These are phyloP conservation scores for Archips xylosteana DNA, from an alignment of 2,888 invertebrate genomes.

Conservation along the genomic window DNA sequence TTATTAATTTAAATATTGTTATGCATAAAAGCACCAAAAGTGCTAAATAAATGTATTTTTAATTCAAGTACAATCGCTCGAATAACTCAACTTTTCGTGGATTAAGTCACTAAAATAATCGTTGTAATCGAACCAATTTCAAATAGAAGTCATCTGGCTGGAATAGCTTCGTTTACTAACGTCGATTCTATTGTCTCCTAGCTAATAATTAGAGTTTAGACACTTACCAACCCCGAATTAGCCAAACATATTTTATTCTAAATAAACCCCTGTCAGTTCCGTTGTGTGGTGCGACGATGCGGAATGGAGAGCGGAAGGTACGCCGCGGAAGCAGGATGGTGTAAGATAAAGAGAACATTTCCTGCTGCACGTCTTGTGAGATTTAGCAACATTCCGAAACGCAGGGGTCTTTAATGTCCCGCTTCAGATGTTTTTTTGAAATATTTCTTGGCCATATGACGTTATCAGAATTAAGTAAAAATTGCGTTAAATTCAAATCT, in stretches of 20 bases:
- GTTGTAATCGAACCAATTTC: background rate
- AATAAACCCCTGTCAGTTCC: constrained; percentile 77
- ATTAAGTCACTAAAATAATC: too few species aligned
- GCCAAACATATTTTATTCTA: constrained; percentile 62
- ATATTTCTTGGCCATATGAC: constrained; percentile 13
- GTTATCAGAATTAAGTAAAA: background rate
- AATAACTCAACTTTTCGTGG: too few species aligned
- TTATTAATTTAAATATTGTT: too few species aligned
- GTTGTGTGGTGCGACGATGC: constrained; percentile 71
- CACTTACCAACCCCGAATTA: constrained; percentile 30
- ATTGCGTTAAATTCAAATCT: too few species aligned
- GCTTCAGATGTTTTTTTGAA: background rate
- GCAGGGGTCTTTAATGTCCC: constrained; percentile 61
- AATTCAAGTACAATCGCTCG: too few species aligned
- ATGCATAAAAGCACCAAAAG: too few species aligned
- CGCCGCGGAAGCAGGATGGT: constrained; percentile 81
- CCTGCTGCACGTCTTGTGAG: constrained; percentile 80
- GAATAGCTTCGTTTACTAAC: too few species aligned
- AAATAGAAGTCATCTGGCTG: background rate
- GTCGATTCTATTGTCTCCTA: background rate
- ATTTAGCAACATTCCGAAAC: constrained; percentile 78
- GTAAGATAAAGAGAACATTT: constrained; percentile 85
- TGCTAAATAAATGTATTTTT: too few species aligned
- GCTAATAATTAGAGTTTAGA: constrained; percentile 8
- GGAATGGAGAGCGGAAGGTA: constrained; percentile 77